A percentile compares a stretch with the other conserved stretches of the same genome.
These are phyloP conservation scores for Calephelis perditalis DNA, from an alignment of 2,888 invertebrate species.

Conservation along the genomic window DNA sequence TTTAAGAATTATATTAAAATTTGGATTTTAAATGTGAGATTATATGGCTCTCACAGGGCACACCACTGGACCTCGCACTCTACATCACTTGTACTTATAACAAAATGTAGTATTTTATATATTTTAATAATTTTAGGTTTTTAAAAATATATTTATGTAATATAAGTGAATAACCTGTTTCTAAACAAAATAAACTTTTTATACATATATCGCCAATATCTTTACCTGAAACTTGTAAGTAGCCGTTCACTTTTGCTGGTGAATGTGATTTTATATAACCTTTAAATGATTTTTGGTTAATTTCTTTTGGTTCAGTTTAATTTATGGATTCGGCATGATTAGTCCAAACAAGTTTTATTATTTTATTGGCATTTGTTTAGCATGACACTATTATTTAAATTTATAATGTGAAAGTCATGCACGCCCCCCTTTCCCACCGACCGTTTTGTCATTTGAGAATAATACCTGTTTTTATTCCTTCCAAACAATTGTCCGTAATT, in stretches of 20 bases:
- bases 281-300: slow-evolving; percentile 25
- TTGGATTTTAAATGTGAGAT: slow-evolving; percentile 1
- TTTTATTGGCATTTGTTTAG: slow-evolving; percentile 30
- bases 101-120: neutral
- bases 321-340: slow-evolving; percentile 34
- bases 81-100: slow-evolving; percentile 4
- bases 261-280: slow-evolving; percentile 36
- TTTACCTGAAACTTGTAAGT: slow-evolving; percentile 38
- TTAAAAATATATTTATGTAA: neutral
- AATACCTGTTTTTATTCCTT: slow-evolving; percentile 64
- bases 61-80: neutral
- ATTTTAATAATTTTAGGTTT: neutral
- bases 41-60: slow-evolving; percentile 11
- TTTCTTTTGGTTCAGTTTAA: slow-evolving; percentile 26
- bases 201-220: slow-evolving; percentile 40
- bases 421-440: slow-evolving; percentile 34
- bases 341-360: slow-evolving; percentile 22
- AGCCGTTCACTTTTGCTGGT: slow-evolving; percentile 42
- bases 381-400: slow-evolving; percentile 30
- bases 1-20: neutral
- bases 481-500: slow-evolving; percentile 70
- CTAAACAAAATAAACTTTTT: neutral
- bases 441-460: slow-evolving; percentile 40
- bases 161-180: neutral
- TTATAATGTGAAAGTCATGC: slow-evolving; percentile 42